A percentile compares a stretch with the other conserved stretches of the same genome.
Conservation (phyloP, 2,888 invertebrate genomes). For the Hedychridium roseum region DNA sequence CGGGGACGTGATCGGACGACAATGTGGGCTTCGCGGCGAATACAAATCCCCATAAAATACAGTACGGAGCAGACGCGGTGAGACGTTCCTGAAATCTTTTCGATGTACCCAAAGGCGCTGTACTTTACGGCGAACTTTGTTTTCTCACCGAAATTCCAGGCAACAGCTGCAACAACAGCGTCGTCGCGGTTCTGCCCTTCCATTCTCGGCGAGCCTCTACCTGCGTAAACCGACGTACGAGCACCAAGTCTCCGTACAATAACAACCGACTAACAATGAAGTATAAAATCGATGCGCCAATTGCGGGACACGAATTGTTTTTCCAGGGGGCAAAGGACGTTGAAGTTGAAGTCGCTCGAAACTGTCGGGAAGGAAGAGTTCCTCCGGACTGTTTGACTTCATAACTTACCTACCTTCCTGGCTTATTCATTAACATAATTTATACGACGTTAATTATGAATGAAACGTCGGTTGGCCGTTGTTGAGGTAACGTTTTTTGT, state of each 20-base stretch:
- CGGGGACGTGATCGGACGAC: no score
- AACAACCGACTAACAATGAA: constrained; percentile 7
- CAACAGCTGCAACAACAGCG: constrained; percentile 43
- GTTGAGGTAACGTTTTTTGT: constrained; percentile 10
- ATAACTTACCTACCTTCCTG: no score
- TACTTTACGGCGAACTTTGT: constrained; percentile 43
- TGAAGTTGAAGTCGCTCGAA: no score
- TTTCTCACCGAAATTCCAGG: constrained; percentile 41
- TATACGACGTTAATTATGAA: constrained; percentile 14
- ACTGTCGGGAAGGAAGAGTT: no score
- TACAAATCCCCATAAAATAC: constrained; percentile 30
- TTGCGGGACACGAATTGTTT: constrained; percentile 1
- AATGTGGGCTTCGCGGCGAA: no score
- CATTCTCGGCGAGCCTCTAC: constrained; percentile 36
- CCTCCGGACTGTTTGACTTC: no score
- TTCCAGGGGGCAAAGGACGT: no score
- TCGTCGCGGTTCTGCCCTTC: constrained; percentile 30
- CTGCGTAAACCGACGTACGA: constrained; percentile 36
- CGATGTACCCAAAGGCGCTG: constrained; percentile 37
- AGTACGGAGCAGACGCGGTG: constrained; percentile 15
- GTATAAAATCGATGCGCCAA: constrained; percentile 6
- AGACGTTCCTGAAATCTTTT: constrained; percentile 23
- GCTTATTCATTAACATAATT: no score
- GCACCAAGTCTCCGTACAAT: constrained; percentile 27
- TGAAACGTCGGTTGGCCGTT: constrained; percentile 11